A percentile compares a stretch with the other conserved stretches of the same genome.
Conservation (phyloP, 2,113 vertebrate genomes). For the Damaliscus lunatus region DNA sequence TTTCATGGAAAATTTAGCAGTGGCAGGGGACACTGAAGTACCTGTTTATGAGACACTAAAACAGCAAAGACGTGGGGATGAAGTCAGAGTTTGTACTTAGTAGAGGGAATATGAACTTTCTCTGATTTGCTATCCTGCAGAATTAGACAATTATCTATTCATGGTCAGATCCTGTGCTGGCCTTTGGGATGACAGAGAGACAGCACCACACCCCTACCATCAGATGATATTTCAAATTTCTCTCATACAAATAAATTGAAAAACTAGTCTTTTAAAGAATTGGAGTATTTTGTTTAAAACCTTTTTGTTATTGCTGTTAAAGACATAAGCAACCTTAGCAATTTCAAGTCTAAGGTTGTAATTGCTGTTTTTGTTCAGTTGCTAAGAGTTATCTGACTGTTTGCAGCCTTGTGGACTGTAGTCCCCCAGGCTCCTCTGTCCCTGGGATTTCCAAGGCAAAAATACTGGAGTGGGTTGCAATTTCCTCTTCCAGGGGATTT, state of each 20-base stretch:
- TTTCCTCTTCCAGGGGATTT: not conserved
- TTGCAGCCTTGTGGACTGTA: not conserved
- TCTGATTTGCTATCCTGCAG: not conserved
- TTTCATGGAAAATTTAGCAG: not conserved
- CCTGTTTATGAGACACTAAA: not conserved
- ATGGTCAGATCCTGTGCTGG: not conserved
- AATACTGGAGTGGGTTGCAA: not conserved
- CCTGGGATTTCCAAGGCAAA: not conserved
- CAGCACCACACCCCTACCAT: rapidly evolving
- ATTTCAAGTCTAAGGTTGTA: not conserved
- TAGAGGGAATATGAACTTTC: not conserved
- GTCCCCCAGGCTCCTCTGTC: not conserved
- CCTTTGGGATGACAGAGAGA: not conserved
- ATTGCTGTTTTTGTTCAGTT: not conserved
- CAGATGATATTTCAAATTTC: not conserved
- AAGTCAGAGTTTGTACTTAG: not conserved
- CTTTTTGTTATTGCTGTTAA: not conserved
- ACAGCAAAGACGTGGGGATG: not conserved
- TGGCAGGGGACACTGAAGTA: rapidly evolving
- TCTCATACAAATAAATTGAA: not conserved
- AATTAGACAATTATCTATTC: not conserved
- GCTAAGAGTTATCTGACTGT: not conserved
- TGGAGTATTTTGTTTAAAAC: not conserved
- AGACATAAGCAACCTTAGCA: not conserved
- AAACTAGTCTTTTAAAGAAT: not conserved